Evolutionary conservation across 2,113 vertebrate species (phyloP).

Genomic region (Brachirus orientalis): DNA sequence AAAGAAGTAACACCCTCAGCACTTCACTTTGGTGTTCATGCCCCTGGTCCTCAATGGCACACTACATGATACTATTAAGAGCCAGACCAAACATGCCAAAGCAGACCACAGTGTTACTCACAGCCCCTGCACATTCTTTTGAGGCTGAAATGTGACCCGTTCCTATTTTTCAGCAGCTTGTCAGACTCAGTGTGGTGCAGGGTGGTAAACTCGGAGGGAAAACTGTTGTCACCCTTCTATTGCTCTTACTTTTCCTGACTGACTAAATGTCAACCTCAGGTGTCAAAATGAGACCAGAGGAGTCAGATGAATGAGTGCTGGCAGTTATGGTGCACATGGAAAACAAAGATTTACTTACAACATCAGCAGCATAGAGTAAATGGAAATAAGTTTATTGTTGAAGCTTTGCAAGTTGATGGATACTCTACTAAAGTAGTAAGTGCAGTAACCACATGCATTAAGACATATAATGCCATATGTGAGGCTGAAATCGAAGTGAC

Average conservation of each 20-base stretch:
- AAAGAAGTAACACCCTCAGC: slow-evolving; percentile 73
- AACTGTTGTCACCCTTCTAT: slow-evolving; percentile 79
- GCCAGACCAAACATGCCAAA: slow-evolving; percentile 79
- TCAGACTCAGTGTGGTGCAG: slow-evolving; percentile 76
- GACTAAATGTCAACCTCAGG: slow-evolving; percentile 55
- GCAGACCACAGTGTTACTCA: slow-evolving; percentile 78
- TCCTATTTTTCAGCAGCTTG: slow-evolving; percentile 81
- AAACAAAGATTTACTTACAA: slow-evolving; percentile 45
- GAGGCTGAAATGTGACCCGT: slow-evolving; percentile 74
- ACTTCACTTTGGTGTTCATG: slow-evolving; percentile 72
- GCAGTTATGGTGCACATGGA: slow-evolving; percentile 40
- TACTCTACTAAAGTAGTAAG: slow-evolving; percentile 57
- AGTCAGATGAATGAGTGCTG: slow-evolving; percentile 39
- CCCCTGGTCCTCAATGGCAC: slow-evolving; percentile 72
- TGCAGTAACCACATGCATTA: slow-evolving; percentile 59
- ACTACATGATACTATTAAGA: slow-evolving; percentile 72
- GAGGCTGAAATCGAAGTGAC: slow-evolving; percentile 67
- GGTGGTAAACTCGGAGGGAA: slow-evolving; percentile 73
- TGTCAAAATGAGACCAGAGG: slow-evolving; percentile 61
- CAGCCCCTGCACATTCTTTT: slow-evolving; percentile 77
- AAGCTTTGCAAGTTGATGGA: slow-evolving; percentile 58
- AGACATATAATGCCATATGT: slow-evolving; percentile 40
- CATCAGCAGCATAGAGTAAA: slow-evolving; percentile 56
- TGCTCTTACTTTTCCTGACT: slow-evolving; percentile 63
- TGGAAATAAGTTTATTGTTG: slow-evolving; percentile 64